Evolutionary conservation across 2,113 vertebrate species (phyloP).

Genomic region (Gymnorhina tibicen): DNA sequence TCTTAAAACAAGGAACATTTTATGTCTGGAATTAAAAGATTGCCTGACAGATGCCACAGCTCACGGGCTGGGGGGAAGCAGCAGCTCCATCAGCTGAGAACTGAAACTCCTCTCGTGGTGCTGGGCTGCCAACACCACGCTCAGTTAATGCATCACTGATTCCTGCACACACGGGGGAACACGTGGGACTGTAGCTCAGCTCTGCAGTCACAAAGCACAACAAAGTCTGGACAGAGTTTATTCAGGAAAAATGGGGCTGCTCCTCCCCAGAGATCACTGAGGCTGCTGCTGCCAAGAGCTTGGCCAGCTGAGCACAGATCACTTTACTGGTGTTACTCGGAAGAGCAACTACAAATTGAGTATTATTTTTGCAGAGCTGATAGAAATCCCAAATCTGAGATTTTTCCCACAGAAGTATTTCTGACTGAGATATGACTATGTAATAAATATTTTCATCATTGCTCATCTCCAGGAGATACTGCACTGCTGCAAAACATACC

Average conservation of each 20-base stretch:
- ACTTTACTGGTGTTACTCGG: not conserved
- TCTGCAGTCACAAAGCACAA: not conserved
- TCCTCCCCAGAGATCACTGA: not conserved
- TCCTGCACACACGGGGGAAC: not conserved
- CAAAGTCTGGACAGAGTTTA: not conserved
- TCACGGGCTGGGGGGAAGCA: not conserved
- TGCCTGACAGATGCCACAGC: not conserved
- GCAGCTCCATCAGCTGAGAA: not conserved
- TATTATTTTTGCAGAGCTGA: not conserved
- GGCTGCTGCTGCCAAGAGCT: not conserved
- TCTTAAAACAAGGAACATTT: not conserved
- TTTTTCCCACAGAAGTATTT: not conserved
- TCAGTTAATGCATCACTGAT: not conserved
- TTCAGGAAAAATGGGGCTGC: not conserved
- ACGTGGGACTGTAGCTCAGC: not conserved
- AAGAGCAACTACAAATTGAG: not conserved
- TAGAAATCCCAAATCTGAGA: not conserved
- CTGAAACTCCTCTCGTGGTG: not conserved
- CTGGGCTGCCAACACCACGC: not conserved
- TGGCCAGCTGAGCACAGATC: not conserved
- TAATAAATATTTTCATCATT: not conserved
- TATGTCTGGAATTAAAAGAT: not conserved
- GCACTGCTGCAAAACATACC: not conserved
- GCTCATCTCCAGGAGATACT: not conserved
- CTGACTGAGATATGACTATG: not conserved